phyloP scores from a whole-genome alignment of 1,140 invertebrate species.

The Galendromus occidentalis region DNA sequence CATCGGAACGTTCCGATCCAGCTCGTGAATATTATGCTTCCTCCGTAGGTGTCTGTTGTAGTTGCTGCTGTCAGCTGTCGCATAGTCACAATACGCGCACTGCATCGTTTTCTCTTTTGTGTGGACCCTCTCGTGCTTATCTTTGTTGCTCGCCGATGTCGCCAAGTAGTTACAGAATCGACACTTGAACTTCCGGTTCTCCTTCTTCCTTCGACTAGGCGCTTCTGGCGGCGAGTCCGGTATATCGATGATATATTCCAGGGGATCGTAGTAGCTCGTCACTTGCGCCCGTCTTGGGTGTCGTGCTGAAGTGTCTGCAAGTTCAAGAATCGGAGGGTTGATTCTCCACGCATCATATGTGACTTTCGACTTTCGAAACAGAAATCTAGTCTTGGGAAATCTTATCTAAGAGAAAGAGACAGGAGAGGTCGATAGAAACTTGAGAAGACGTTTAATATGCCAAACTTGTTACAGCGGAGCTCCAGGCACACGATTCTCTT shows the following conservation, averaged over 20 bases:
- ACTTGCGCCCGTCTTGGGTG: neutral
- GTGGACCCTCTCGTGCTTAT: neutral
- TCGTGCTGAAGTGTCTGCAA: neutral
- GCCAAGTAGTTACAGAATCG: neutral
- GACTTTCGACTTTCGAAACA: too few relatives aligned
- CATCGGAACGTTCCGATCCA: neutral
- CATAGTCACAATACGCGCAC: slow-evolving; percentile 4
- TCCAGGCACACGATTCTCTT: too few relatives aligned
- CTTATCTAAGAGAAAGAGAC: too few relatives aligned
- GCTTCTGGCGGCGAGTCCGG: neutral
- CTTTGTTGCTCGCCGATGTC: neutral
- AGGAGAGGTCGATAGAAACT: too few relatives aligned
- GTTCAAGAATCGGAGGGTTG: too few relatives aligned
- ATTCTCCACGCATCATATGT: too few relatives aligned
- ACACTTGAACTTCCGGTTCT: neutral
- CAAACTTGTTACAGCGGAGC: too few relatives aligned
- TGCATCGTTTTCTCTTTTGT: neutral
- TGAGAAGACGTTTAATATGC: too few relatives aligned
- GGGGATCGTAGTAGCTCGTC: neutral
- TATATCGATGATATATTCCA: neutral
- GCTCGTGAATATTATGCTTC: neutral
- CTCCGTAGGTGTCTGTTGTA: neutral
- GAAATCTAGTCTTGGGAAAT: too few relatives aligned
- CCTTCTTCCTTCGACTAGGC: neutral
- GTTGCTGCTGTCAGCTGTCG: slow-evolving; percentile 6